These are phyloP conservation scores for Megalonaias nervosa DNA, from an alignment of 1,140 invertebrate species.

Conservation along the genomic window DNA sequence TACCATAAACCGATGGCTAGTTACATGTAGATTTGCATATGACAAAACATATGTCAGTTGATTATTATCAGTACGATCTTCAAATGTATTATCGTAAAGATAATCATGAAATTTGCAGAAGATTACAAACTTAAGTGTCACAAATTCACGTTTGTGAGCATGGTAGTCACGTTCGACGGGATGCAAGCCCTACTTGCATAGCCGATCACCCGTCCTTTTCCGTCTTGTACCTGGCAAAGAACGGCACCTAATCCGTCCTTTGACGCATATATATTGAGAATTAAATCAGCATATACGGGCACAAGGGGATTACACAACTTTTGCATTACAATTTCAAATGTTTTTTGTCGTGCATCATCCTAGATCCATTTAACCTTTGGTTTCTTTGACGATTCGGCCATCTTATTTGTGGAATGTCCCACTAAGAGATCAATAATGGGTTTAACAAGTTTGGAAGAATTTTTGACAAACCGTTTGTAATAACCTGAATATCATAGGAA, in stretches of 20 bases:
- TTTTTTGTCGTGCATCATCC: constrained; percentile 3
- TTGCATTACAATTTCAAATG: constrained; percentile 11
- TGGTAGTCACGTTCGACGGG: background rate
- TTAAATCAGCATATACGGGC: constrained; percentile 17
- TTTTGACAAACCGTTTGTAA: background rate
- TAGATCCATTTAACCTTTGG: background rate
- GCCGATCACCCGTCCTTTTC: background rate
- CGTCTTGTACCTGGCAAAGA: background rate
- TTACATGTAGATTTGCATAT: too few species aligned
- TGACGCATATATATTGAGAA: constrained; percentile 6
- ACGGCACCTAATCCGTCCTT: constrained; percentile 6
- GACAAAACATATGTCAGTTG: too few species aligned
- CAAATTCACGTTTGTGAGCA: too few species aligned
- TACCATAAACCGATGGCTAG: too few species aligned
- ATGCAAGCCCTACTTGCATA: too few species aligned
- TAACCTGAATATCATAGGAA: constrained; percentile 17
- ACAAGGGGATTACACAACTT: background rate
- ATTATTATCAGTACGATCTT: too few species aligned
- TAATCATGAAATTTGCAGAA: too few species aligned
- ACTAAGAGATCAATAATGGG: constrained; percentile 13
- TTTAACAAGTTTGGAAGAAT: background rate
- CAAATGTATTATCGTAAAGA: too few species aligned
- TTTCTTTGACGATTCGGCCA: background rate
- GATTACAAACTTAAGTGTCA: too few species aligned
- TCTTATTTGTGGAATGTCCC: background rate